These are phyloP conservation scores for Opisthograptis luteolata DNA, from an alignment of 2,888 invertebrate species.

Conservation along the genomic window DNA sequence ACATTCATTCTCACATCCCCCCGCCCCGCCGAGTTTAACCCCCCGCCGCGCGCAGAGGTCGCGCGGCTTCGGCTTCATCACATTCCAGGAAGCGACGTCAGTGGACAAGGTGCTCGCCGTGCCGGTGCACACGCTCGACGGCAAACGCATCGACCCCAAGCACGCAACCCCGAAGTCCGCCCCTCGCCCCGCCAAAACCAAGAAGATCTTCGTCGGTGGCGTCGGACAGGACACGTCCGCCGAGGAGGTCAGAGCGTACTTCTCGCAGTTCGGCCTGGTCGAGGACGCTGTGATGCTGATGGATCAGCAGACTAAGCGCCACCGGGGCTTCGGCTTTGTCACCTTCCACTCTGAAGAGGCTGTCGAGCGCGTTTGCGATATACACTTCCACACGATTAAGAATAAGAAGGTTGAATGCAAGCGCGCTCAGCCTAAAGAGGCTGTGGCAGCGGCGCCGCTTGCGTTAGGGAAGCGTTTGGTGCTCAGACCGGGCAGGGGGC, in stretches of 20 bases:
- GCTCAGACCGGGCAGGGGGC: conserved; percentile 87
- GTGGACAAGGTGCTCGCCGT: conserved; percentile 96
- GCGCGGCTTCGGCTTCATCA: conserved; percentile 97
- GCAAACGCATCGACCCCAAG: conserved; percentile 97
- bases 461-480: conserved; percentile 90
- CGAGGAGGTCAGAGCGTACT: conserved; percentile 95
- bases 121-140: conserved; percentile 95
- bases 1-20: conserved; percentile 2
- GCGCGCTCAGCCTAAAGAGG: conserved; percentile 96
- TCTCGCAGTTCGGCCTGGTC: conserved; percentile 94
- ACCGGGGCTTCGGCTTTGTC: conserved; percentile 95
- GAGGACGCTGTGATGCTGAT: conserved; percentile 97
- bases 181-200: conserved; percentile 94
- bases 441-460: conserved; percentile 87
- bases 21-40: conserved; percentile 8
- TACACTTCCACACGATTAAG: conserved; percentile 96
- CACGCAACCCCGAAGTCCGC: conserved; percentile 96
- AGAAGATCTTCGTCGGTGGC: conserved; percentile 96
- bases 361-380: conserved; percentile 96
- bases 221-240: conserved; percentile 96
- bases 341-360: conserved; percentile 96
- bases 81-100: conserved; percentile 95
- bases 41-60: conserved; percentile 90
- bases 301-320: conserved; percentile 96
- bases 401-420: conserved; percentile 96